Evolutionary conservation across 2,113 vertebrate species (phyloP).

Genomic region (Lycocorax pyrrhopterus): DNA sequence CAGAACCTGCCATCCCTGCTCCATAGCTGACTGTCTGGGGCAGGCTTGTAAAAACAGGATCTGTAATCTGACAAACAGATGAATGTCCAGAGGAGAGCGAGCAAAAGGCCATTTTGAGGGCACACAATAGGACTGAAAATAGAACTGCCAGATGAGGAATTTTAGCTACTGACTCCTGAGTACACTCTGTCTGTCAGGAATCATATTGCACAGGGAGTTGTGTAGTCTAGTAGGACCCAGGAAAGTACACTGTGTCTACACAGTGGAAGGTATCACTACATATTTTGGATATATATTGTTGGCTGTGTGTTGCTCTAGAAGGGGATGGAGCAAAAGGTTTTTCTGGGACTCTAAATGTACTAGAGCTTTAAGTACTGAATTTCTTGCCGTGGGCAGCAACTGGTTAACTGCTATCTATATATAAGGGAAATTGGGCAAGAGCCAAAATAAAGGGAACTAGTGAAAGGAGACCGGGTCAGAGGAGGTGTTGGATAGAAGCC

Average conservation of each 20-base stretch:
- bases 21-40: neutral
- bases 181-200: neutral
- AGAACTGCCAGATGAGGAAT: neutral
- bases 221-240: neutral
- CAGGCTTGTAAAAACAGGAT: neutral
- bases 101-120: neutral
- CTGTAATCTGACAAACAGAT: neutral
- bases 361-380: neutral
- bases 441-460: slow-evolving; percentile 61
- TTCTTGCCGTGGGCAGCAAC: neutral
- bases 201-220: neutral
- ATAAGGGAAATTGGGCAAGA: slow-evolving; percentile 22
- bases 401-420: slow-evolving; percentile 35
- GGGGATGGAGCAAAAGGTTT: neutral
- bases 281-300: neutral
- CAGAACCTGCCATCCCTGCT: neutral
- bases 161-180: neutral
- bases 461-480: slow-evolving; percentile 58
- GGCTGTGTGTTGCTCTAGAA: neutral
- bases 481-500: slow-evolving; percentile 46
- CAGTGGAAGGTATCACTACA: neutral
- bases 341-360: neutral
- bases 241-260: neutral
- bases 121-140: neutral
- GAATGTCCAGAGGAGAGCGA: neutral